Conservation (phyloP, 2,797 vertebrate genomes). For the Adelosebastes latens region DNA sequence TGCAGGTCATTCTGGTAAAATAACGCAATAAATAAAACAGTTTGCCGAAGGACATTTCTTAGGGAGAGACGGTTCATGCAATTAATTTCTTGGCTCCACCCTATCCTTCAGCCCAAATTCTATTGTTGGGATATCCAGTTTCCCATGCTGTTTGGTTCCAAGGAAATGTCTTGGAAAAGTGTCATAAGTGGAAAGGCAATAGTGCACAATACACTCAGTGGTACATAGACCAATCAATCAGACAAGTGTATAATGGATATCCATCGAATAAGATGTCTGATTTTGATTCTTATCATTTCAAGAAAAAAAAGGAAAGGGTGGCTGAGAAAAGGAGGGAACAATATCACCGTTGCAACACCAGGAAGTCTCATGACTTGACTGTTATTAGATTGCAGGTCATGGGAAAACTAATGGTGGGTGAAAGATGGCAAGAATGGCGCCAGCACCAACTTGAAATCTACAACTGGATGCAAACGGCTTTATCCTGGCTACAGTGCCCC, state of each 20-base stretch:
- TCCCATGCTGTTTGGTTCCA: neutral
- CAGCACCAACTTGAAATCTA: neutral
- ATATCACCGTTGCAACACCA: neutral
- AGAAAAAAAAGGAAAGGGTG: neutral
- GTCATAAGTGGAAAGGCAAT: neutral
- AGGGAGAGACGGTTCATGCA: neutral
- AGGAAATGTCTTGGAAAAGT: neutral
- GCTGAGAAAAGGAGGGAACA: conserved; percentile 10
- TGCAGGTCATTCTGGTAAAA: neutral
- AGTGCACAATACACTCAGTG: neutral
- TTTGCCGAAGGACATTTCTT: neutral
- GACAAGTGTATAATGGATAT: neutral
- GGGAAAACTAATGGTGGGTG: neutral
- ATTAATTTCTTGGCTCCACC: neutral
- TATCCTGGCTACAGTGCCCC: neutral
- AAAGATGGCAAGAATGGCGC: neutral
- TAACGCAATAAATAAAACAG: neutral
- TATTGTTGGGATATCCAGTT: neutral
- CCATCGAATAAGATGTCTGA: neutral
- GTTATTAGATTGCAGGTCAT: conserved; percentile 22
- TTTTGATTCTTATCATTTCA: conserved; percentile 5
- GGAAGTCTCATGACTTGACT: conserved; percentile 7
- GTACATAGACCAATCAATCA: neutral
- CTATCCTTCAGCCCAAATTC: too few relatives aligned
- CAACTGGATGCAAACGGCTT: neutral